Evolutionary conservation across 2,888 invertebrate genomes (phyloP).

Genomic region (Drosophila limbata): DNA sequence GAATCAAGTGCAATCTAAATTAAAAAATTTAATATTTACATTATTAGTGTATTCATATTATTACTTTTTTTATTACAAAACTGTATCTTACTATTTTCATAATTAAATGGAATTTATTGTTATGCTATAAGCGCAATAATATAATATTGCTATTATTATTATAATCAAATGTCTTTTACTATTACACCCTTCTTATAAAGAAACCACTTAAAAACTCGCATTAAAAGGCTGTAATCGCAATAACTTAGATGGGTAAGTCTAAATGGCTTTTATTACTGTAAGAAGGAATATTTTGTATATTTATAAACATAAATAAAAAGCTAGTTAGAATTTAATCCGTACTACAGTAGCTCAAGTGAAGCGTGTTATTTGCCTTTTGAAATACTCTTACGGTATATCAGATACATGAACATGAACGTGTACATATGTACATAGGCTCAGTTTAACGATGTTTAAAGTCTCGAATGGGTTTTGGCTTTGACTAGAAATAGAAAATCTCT

Average conservation of each 20-base stretch:
- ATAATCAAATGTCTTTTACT: conserved; percentile 5
- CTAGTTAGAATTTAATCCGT: conserved; percentile 16
- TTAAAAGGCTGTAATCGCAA: background rate
- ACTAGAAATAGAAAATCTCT: conserved; percentile 26
- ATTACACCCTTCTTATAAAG: background rate
- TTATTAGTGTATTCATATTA: too few species aligned
- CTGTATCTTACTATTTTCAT: too few species aligned
- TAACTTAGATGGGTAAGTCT: background rate
- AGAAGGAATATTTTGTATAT: background rate
- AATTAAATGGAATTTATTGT: background rate
- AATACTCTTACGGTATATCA: conserved; percentile 1
- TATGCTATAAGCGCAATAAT: background rate
- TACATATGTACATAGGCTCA: conserved; percentile 21
- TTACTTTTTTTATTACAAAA: too few species aligned
- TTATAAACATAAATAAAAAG: conserved; percentile 3
- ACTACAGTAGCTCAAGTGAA: conserved; percentile 3
- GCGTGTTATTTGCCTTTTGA: conserved; percentile 2
- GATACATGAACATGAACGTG: conserved; percentile 6
- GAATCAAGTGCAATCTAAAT: background rate
- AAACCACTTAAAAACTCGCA: background rate
- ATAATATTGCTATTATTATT: background rate
- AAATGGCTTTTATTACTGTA: background rate
- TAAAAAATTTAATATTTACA: too few species aligned
- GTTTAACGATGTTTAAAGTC: conserved; percentile 51
- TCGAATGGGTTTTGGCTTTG: conserved; percentile 33